A percentile compares a stretch with the other conserved stretches of the same genome.
Evolutionary conservation across 2,888 invertebrate species (phyloP).

Genomic region (Monopis laevigella): DNA sequence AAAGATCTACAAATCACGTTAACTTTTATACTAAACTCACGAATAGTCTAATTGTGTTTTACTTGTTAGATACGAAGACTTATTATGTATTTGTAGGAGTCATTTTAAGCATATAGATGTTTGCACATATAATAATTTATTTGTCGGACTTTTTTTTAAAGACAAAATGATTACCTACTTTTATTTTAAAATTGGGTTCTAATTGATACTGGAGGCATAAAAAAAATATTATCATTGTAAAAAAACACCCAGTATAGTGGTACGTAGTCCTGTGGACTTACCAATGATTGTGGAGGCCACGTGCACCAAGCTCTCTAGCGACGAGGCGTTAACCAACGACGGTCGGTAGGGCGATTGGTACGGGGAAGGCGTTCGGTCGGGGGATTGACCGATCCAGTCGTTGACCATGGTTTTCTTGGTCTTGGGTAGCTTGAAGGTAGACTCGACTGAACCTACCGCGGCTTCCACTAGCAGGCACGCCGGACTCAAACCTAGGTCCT

Average conservation of each 20-base stretch:
- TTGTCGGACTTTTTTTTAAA: too few species aligned
- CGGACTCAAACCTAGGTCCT: conserved; percentile 72
- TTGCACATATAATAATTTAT: too few species aligned
- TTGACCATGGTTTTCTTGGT: conserved; percentile 92
- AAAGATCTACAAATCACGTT: too few species aligned
- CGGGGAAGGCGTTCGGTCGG: conserved; percentile 58
- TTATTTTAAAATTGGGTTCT: neutral
- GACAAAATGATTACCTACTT: too few species aligned
- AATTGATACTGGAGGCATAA: neutral
- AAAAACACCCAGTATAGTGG: neutral
- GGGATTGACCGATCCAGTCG: conserved; percentile 87
- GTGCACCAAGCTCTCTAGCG: conserved; percentile 71
- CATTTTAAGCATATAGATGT: too few species aligned
- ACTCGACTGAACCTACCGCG: conserved; percentile 82
- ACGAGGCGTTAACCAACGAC: conserved; percentile 44
- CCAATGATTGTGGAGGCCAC: conserved; percentile 68
- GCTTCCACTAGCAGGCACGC: conserved; percentile 85
- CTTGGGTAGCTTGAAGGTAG: conserved; percentile 90
- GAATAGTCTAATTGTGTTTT: too few species aligned
- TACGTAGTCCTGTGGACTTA: conserved; percentile 52
- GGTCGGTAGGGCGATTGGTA: conserved; percentile 54
- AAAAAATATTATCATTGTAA: neutral
- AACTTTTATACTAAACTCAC: too few species aligned
- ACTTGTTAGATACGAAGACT: too few species aligned
- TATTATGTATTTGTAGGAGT: too few species aligned